These are phyloP conservation scores for Protonibea diacanthus DNA, from an alignment of 2,797 vertebrate species.

Conservation along the genomic window DNA sequence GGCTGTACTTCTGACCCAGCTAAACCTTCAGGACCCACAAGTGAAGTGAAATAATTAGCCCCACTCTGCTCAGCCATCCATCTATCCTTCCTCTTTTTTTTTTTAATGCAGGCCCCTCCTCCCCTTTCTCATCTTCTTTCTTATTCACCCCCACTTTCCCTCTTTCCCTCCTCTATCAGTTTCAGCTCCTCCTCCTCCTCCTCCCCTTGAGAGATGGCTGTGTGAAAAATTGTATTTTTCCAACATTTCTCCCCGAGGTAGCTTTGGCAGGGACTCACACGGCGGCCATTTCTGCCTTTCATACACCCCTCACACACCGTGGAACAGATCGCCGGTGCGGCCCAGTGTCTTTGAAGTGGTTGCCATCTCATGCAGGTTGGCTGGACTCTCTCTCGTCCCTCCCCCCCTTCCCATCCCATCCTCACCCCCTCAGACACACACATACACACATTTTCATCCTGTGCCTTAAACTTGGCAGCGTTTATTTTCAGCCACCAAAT, in stretches of 20 bases:
- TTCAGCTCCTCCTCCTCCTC: slow-evolving; percentile 16
- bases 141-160: slow-evolving; percentile 51
- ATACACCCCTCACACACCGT: slow-evolving; percentile 82
- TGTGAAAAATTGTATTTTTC: slow-evolving; percentile 87
- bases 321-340: slow-evolving; percentile 83
- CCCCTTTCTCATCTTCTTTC: slow-evolving; percentile 67
- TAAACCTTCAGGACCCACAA: slow-evolving; percentile 77
- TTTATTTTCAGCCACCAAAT: slow-evolving; percentile 67
- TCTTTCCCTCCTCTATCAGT: neutral
- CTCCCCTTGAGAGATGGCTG: slow-evolving; percentile 66
- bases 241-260: slow-evolving; percentile 87
- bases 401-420: slow-evolving; percentile 47
- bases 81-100: slow-evolving; percentile 45
- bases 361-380: slow-evolving; percentile 86
- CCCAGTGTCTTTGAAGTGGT: slow-evolving; percentile 84
- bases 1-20: slow-evolving; percentile 72
- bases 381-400: slow-evolving; percentile 69
- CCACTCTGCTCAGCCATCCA: slow-evolving; percentile 69
- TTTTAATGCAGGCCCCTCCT: slow-evolving; percentile 57
- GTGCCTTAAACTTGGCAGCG: slow-evolving; percentile 74
- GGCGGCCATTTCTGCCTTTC: slow-evolving; percentile 86
- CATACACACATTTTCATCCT: slow-evolving; percentile 68
- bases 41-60: slow-evolving; percentile 83
- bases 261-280: slow-evolving; percentile 86
- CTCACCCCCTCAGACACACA: slow-evolving; percentile 49